Percentiles rank a stretch among this genome's conserved stretches.
phyloP scores from a whole-genome alignment of 2,113 vertebrate genomes.

The Onychorhynchus coronatus region DNA sequence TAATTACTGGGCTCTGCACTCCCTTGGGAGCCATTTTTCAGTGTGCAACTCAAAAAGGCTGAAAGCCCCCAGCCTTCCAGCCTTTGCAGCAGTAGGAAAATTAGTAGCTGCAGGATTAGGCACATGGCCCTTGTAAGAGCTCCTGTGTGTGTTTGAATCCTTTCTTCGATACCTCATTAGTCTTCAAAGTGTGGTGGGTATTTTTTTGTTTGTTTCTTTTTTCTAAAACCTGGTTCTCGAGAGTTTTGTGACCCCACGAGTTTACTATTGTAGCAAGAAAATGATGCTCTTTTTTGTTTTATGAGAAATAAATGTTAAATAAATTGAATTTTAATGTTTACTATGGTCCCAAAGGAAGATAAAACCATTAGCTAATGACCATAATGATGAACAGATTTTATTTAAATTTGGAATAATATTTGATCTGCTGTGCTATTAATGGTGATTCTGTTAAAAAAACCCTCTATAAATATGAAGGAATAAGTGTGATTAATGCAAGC shows the following conservation, averaged over 20 bases:
- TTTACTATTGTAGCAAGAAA: slow-evolving; percentile 71
- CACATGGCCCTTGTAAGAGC: background rate
- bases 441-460: slow-evolving; percentile 15
- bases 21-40: background rate
- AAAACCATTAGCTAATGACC: slow-evolving; percentile 86
- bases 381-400: slow-evolving; percentile 74
- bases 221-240: slow-evolving; percentile 61
- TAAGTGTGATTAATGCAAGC: slow-evolving; percentile 12
- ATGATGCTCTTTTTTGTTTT: slow-evolving; percentile 76
- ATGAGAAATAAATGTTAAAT: slow-evolving; percentile 82
- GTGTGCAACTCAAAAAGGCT: background rate
- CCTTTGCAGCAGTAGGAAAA: background rate
- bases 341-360: slow-evolving; percentile 78
- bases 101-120: background rate
- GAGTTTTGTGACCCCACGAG: slow-evolving; percentile 72
- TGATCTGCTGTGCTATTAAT: slow-evolving; percentile 18
- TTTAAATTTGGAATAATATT: slow-evolving; percentile 73
- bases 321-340: slow-evolving; percentile 93
- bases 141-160: background rate
- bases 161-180: background rate
- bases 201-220: background rate
- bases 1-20: background rate
- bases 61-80: background rate
- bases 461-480: background rate
- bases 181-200: background rate